phyloP scores from a whole-genome alignment of 2,888 invertebrate species.

The Platerodrilus igneus region DNA sequence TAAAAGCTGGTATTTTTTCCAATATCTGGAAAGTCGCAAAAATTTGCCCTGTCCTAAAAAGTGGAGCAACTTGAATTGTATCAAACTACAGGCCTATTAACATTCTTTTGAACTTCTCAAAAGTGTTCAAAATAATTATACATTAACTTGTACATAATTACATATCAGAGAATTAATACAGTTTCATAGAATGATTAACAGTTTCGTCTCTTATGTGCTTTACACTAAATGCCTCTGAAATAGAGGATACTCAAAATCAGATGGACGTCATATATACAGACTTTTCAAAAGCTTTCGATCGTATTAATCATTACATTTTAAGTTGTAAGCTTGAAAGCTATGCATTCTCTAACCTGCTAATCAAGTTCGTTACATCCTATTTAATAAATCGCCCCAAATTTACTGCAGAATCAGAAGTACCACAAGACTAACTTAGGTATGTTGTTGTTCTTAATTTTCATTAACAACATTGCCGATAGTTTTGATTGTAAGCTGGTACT shows the following conservation, averaged over 20 bases:
- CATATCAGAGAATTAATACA: not conserved
- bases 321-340: not conserved
- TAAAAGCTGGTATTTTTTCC: not conserved
- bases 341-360: too few species aligned
- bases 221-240: not conserved
- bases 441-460: too few species aligned
- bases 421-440: too few species aligned
- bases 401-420: too few species aligned
- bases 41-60: not conserved
- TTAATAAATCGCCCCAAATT: too few species aligned
- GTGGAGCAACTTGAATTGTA: not conserved
- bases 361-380: too few species aligned
- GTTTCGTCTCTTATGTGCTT: not conserved
- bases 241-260: too few species aligned
- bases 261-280: slow-evolving; percentile 2
- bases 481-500: too few species aligned
- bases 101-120: slow-evolving; percentile 1
- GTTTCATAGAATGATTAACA: not conserved
- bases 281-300: slow-evolving; percentile 5
- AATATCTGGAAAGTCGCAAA: slow-evolving; percentile 1
- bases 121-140: not conserved
- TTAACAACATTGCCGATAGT: too few species aligned
- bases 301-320: not conserved
- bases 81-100: slow-evolving; percentile 2
- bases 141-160: not conserved